phyloP scores from a whole-genome alignment of 2,797 vertebrate genomes.

The Galago senegalensis region DNA sequence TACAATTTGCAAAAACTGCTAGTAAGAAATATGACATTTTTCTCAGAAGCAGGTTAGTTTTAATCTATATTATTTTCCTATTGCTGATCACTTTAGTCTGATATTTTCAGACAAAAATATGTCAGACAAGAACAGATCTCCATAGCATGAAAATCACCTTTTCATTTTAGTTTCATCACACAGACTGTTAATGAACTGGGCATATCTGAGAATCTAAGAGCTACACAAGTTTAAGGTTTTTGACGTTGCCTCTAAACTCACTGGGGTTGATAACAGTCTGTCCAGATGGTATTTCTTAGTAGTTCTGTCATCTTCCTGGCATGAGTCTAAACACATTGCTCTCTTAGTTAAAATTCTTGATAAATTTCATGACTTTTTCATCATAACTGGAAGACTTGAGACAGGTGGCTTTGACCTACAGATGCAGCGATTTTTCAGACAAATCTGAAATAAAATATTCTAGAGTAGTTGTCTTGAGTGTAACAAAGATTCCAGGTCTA shows the following conservation, averaged over 20 bases:
- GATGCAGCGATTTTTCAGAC: not conserved
- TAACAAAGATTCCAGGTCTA: not conserved
- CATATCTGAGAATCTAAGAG: not conserved
- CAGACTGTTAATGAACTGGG: not conserved
- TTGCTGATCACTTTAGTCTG: not conserved
- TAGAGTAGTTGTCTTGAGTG: not conserved
- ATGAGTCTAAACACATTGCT: constrained; percentile 17
- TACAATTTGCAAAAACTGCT: not conserved
- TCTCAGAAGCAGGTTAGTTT: constrained; percentile 21
- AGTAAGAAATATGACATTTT: not conserved
- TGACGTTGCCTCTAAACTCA: not conserved
- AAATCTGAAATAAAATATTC: constrained; percentile 14
- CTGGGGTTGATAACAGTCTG: not conserved
- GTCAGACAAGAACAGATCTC: not conserved
- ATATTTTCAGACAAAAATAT: constrained; percentile 59
- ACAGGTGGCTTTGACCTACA: not conserved
- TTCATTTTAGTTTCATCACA: constrained; percentile 54
- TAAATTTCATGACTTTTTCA: constrained; percentile 39
- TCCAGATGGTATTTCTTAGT: constrained; percentile 39
- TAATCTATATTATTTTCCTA: not conserved
- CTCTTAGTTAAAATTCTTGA: not conserved
- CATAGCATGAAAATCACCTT: not conserved
- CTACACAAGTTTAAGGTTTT: not conserved
- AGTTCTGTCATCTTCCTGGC: constrained; percentile 17
- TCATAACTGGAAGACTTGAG: constrained; percentile 7